Conservation (phyloP, 2,888 invertebrate genomes). For the Agrotis puta region DNA sequence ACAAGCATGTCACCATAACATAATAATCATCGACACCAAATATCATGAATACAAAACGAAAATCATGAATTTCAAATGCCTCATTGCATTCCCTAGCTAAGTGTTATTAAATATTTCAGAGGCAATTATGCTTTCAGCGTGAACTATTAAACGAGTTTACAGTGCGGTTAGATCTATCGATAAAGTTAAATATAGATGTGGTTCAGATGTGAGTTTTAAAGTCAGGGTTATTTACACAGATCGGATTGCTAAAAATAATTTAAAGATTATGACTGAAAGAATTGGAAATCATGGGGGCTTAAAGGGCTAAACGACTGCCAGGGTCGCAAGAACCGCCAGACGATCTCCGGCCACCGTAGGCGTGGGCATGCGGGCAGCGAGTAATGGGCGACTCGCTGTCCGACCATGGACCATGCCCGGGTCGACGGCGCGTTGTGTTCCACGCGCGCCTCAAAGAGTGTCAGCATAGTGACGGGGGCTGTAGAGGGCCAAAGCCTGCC, state of each 20-base stretch:
- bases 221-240: slow-evolving; percentile 21
- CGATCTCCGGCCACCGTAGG: too few species aligned
- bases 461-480: too few species aligned
- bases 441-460: too few species aligned
- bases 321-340: too few species aligned
- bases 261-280: too few species aligned
- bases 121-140: slow-evolving; percentile 41
- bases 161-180: slow-evolving; percentile 32
- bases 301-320: too few species aligned
- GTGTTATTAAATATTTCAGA: slow-evolving; percentile 35
- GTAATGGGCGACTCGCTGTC: too few species aligned
- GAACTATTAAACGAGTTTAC: slow-evolving; percentile 34
- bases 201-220: slow-evolving; percentile 4
- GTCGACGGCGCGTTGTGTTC: too few species aligned
- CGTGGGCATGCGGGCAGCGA: too few species aligned
- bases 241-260: background rate
- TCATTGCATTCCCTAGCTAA: background rate
- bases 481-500: too few species aligned
- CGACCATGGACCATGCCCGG: too few species aligned
- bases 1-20: background rate
- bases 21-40: slow-evolving; percentile 5
- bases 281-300: too few species aligned
- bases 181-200: slow-evolving; percentile 41
- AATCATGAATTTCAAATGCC: slow-evolving; percentile 25
- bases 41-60: background rate